A percentile compares a stretch with the other conserved stretches of the same genome.
Conservation (phyloP, 2,888 invertebrate genomes). For the Atethmia centrago region DNA sequence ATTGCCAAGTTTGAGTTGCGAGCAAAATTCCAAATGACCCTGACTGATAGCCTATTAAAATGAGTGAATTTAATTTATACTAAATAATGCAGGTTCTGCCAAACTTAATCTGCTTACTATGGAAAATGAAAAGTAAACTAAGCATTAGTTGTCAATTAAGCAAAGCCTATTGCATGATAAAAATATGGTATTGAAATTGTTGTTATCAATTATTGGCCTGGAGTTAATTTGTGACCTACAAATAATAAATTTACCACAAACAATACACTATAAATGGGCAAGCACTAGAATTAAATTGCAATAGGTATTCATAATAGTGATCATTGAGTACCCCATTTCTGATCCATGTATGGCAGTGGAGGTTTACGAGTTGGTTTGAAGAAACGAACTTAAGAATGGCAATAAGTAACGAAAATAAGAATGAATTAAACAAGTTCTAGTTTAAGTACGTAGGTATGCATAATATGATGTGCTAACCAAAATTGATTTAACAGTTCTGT, state of each 20-base stretch:
- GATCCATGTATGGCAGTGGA: constrained; percentile 4
- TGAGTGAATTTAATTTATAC: constrained; percentile 28
- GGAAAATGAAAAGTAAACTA: constrained; percentile 8
- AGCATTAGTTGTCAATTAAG: constrained; percentile 11
- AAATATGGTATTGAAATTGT: constrained; percentile 10
- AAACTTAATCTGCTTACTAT: constrained; percentile 15
- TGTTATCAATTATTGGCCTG: constrained; percentile 2
- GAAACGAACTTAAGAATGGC: background rate
- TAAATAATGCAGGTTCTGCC: background rate
- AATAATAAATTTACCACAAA: constrained; percentile 8
- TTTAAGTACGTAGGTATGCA: background rate
- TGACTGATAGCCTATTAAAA: constrained; percentile 67
- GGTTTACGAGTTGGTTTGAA: constrained; percentile 9
- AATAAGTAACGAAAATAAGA: constrained; percentile 1
- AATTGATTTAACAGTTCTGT: constrained; percentile 35
- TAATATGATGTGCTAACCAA: constrained; percentile 16
- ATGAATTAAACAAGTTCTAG: background rate
- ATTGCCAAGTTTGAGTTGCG: constrained; percentile 75
- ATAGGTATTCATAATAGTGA: background rate
- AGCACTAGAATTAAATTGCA: constrained; percentile 19
- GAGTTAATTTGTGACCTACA: background rate
- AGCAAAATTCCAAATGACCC: constrained; percentile 80
- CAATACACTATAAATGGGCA: constrained; percentile 12
- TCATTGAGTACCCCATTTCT: constrained; percentile 15
- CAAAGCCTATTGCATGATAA: background rate